Conservation (phyloP, 2,797 vertebrate genomes). For the Lithobates sylvaticus region DNA sequence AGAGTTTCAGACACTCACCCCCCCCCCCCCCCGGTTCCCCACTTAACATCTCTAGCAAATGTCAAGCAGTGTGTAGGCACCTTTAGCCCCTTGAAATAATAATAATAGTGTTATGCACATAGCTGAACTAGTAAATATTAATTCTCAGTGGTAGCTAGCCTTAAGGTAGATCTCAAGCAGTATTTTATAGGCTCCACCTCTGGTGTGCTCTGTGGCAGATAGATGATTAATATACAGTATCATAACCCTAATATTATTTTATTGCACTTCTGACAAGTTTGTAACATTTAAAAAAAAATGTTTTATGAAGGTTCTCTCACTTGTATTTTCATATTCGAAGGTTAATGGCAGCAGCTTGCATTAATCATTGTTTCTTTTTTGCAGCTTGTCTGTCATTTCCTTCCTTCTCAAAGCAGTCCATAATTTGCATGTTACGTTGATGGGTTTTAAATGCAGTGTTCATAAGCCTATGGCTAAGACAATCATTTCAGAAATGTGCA, state of each 20-base stretch:
- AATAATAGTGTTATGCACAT: not conserved
- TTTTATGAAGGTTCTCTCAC: constrained; percentile 14
- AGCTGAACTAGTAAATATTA: not conserved
- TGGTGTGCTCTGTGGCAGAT: not conserved
- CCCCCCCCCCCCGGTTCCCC: too few relatives aligned
- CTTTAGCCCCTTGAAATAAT: too few relatives aligned
- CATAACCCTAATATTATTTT: constrained; percentile 25
- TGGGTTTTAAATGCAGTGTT: constrained; percentile 41
- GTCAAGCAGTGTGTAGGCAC: too few relatives aligned
- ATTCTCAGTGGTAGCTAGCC: not conserved
- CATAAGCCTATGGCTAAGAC: constrained; percentile 14
- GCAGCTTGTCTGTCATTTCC: constrained; percentile 35
- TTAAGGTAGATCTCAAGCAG: not conserved
- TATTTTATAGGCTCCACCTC: not conserved
- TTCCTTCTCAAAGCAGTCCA: constrained; percentile 7
- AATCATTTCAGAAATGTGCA: constrained; percentile 17
- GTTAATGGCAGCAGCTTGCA: constrained; percentile 27
- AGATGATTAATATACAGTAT: constrained; percentile 4
- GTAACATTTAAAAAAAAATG: constrained; percentile 9
- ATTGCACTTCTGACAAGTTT: constrained; percentile 3
- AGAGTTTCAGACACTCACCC: too few relatives aligned
- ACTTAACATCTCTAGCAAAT: too few relatives aligned
- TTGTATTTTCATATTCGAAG: constrained; percentile 43
- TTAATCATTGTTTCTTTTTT: constrained; percentile 50
- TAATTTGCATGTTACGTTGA: constrained; percentile 41